A percentile compares a stretch with the other conserved stretches of the same genome.
Conservation (phyloP, 2,888 invertebrate genomes). For the Pasiphila rectangulata region DNA sequence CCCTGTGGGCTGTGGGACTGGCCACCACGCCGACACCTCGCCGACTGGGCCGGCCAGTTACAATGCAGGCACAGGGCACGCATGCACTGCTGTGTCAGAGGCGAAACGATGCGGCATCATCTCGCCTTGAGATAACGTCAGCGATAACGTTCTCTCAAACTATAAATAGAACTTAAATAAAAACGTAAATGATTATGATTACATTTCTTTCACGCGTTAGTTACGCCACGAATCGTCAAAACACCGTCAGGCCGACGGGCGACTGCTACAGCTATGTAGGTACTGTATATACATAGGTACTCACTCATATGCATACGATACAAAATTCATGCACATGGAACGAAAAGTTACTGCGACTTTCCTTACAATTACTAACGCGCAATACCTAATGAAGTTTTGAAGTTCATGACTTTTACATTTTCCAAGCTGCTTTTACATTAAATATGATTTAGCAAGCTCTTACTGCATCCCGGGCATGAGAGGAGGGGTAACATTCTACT, state of each 20-base stretch:
- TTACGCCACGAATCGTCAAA: constrained; percentile 17
- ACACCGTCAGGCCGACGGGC: no score
- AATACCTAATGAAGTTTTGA: no score
- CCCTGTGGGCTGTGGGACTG: constrained; percentile 27
- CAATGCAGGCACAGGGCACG: constrained; percentile 30
- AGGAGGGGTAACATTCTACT: no score
- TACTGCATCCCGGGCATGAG: no score
- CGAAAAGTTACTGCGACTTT: no score
- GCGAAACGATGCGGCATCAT: constrained; percentile 44
- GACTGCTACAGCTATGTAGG: not conserved
- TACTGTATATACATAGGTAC: no score
- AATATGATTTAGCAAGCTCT: no score
- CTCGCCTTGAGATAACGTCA: constrained; percentile 75
- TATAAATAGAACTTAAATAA: constrained; percentile 74
- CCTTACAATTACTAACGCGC: no score
- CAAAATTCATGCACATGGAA: no score
- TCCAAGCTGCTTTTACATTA: no score
- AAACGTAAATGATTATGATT: constrained; percentile 68
- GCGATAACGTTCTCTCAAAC: constrained; percentile 66
- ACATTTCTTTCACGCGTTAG: constrained; percentile 45
- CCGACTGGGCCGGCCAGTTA: constrained; percentile 33
- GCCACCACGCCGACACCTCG: constrained; percentile 28
- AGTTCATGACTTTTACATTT: no score
- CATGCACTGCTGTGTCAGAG: constrained; percentile 35
- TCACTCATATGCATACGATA: no score